Evolutionary conservation across 2,797 vertebrate species (phyloP), one percentile per base, ranked within the genome.

Genomic region (Hoplostethus atlanticus): DNA sequence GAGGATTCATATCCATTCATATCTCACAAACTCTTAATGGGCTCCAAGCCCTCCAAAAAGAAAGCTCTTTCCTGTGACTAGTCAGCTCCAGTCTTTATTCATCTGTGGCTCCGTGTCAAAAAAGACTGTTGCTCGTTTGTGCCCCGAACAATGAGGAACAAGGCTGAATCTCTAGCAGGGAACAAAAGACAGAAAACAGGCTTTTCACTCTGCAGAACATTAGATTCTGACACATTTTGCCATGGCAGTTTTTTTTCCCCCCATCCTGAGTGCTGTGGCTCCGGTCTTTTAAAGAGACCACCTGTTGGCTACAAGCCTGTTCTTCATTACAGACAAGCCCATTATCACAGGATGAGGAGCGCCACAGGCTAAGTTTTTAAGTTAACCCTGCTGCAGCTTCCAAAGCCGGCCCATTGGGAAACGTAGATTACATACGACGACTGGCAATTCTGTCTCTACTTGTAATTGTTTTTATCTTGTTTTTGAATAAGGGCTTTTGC

Each of bases 61-160:
- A 92, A 96, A 96, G 95, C 94, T 93, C 95, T 93, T 95, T 96
- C 93, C 92, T 93, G 94, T 96, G 97, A 97, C 97, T 98, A 96
- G 97, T 97, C 97, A 98, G 97, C 96, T 95, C 93, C 94, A 94
- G 97, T 96, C 96, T 97, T 97, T 97, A 96, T 99, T 97, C 97
- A 96, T 96, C 97, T 95, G 96, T 96, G 96, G 97, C 96, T 97
- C 97, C 94, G 96, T 97, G 97, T 98, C 97, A 97, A 97, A 98
- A 97, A 98, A 98, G 97, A 98, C 98, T 98, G 97, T 97, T 97
- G 95, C 96, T 97, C 97, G 97, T 98, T 98, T 96, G 97, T 97
- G 95, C 80, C 86, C 94, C 81, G 94, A 94, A 97, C 97, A 98
- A 98, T 97, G 96, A 95, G 92, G 96, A 97, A 98, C 97, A 97